Conservation (phyloP, 2,888 invertebrate species). For the Gari tellinella region DNA sequence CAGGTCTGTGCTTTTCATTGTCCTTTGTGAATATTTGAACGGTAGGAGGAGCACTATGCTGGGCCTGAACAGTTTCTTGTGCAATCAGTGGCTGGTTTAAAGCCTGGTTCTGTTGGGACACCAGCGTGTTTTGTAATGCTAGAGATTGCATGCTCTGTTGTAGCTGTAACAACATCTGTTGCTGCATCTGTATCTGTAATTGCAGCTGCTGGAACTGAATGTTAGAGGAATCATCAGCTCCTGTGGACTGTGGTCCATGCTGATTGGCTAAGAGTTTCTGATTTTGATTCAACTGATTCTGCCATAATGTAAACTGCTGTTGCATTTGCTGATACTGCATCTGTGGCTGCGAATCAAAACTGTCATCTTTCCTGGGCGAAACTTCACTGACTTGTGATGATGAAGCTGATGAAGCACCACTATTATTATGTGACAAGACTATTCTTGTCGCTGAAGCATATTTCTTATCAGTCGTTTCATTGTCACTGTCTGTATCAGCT, state of each 20-base stretch:
- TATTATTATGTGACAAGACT: constrained; percentile 28
- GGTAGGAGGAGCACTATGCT: constrained; percentile 20
- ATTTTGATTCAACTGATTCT: constrained; percentile 78
- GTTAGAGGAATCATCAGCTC: constrained; percentile 62
- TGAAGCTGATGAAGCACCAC: constrained; percentile 7
- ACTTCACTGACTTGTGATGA: constrained; percentile 29
- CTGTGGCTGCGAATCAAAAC: constrained; percentile 57
- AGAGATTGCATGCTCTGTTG: constrained; percentile 70
- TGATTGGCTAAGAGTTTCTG: constrained; percentile 73
- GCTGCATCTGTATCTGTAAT: constrained; percentile 72
- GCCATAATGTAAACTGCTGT: constrained; percentile 78
- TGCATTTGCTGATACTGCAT: constrained; percentile 76
- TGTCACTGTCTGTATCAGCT: constrained; percentile 18
- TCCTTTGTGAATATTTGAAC: constrained; percentile 32
- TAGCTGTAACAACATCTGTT: constrained; percentile 72
- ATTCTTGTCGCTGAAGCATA: constrained; percentile 53
- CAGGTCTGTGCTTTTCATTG: constrained; percentile 21
- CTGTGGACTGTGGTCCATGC: constrained; percentile 12
- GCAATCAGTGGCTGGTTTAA: constrained; percentile 16
- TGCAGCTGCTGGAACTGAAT: constrained; percentile 74
- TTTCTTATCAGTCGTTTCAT: constrained; percentile 12
- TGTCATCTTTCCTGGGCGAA: constrained; percentile 44
- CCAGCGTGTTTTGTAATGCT: constrained; percentile 58
- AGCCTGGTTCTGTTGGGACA: constrained; percentile 20
- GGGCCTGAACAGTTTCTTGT: constrained; percentile 24